A percentile compares a stretch with the other conserved stretches of the same genome.
Evolutionary conservation across 2,888 invertebrate species (phyloP).

Genomic region (Athalia cordata): DNA sequence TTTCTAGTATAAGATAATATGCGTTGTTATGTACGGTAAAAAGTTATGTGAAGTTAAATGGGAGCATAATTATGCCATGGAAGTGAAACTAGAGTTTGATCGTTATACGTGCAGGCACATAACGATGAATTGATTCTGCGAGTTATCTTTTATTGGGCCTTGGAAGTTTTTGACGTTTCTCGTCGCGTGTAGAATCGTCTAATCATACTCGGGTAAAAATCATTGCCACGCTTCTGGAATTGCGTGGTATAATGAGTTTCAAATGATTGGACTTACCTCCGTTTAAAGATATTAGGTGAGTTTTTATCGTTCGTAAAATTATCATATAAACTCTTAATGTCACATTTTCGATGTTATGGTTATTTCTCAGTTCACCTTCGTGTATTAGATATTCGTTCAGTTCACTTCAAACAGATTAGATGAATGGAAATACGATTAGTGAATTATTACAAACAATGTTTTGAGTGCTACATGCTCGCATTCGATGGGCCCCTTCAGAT

Average conservation of each 20-base stretch:
- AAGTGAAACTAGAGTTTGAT: not conserved
- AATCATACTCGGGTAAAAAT: not conserved
- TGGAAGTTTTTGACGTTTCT: conserved; percentile 31
- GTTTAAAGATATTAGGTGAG: conserved; percentile 22
- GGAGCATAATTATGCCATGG: not conserved
- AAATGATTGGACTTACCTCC: conserved; percentile 24
- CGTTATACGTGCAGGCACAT: not conserved
- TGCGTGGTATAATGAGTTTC: conserved; percentile 29
- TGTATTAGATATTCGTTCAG: too few species aligned
- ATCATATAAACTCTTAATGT: not conserved
- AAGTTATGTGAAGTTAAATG: conserved; percentile 31
- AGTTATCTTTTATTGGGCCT: not conserved
- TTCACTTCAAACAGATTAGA: too few species aligned
- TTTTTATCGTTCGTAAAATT: not conserved
- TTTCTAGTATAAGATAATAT: conserved; percentile 1
- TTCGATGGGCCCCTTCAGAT: too few species aligned
- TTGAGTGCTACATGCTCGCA: too few species aligned
- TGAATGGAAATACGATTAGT: too few species aligned
- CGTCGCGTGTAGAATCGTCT: not conserved
- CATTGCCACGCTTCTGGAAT: conserved; percentile 2
- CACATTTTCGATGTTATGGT: not conserved
- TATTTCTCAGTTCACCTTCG: not conserved
- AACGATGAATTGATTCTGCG: conserved; percentile 12
- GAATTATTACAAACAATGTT: too few species aligned
- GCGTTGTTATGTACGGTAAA: not conserved